Conservation (phyloP, 2,797 vertebrate species). For the Mormyrus proboscirostris region DNA sequence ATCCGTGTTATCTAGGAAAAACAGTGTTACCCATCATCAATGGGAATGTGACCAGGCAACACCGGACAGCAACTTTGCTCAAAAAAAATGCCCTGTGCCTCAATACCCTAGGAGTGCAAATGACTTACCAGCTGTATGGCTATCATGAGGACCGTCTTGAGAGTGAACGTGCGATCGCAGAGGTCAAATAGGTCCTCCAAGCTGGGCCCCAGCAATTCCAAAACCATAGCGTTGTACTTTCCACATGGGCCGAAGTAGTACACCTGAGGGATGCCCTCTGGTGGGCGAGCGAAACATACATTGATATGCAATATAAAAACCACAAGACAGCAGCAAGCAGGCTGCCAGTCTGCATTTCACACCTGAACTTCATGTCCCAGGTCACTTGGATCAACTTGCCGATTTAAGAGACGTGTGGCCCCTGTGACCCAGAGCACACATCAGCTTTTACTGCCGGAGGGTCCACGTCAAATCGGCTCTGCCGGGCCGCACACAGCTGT, state of each 20-base stretch:
- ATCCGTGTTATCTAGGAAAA: slow-evolving; percentile 82
- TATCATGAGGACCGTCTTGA: slow-evolving; percentile 99
- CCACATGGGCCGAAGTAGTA: slow-evolving; percentile 97
- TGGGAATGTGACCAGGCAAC: neutral
- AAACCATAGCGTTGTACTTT: slow-evolving; percentile 98
- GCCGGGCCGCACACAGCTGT: neutral
- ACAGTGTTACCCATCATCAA: neutral
- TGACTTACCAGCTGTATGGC: slow-evolving; percentile 90
- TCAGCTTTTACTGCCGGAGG: neutral
- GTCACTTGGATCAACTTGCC: neutral
- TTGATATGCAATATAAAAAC: neutral
- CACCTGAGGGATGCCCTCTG: slow-evolving; percentile 99
- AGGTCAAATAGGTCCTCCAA: slow-evolving; percentile 97
- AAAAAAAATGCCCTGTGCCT: neutral
- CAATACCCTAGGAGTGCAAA: neutral
- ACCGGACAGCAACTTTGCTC: neutral
- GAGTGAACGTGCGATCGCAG: slow-evolving; percentile 92
- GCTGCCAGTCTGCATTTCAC: neutral
- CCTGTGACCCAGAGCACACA: neutral
- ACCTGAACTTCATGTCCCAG: neutral
- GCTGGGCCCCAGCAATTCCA: slow-evolving; percentile 95
- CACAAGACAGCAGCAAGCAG: neutral
- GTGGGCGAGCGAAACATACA: slow-evolving; percentile 18
- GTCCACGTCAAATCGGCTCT: neutral
- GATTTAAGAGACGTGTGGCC: neutral